These are phyloP conservation scores for Podotricha telesiphe DNA, from an alignment of 2,888 invertebrate species.

Conservation along the genomic window DNA sequence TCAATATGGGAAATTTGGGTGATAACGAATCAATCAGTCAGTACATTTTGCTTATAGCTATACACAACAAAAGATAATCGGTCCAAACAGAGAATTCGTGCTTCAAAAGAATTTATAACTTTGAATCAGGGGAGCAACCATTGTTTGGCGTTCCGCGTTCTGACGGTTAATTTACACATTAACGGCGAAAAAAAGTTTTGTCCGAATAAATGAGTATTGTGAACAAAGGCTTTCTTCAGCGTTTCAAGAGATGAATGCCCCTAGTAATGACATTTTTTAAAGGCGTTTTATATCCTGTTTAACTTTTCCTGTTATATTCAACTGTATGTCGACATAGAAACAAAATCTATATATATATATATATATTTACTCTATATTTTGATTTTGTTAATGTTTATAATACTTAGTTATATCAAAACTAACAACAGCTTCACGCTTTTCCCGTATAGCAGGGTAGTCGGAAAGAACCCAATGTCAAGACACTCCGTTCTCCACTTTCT, in stretches of 20 bases:
- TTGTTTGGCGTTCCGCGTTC: conserved; percentile 44
- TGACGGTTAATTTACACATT: conserved; percentile 50
- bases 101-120: conserved; percentile 34
- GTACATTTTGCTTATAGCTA: background rate
- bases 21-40: background rate
- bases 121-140: conserved; percentile 37
- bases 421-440: no score
- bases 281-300: conserved; percentile 43
- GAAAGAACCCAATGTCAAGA: no score
- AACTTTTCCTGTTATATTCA: conserved; percentile 40
- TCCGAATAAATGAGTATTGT: conserved; percentile 44
- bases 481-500: no score
- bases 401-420: no score
- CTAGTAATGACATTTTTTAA: conserved; percentile 47
- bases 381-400: no score
- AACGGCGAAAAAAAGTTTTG: conserved; percentile 46
- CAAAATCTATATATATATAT: background rate
- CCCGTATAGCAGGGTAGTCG: no score
- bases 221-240: conserved; percentile 43
- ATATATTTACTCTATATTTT: background rate
- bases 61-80: conserved; percentile 14
- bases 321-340: conserved; percentile 19
- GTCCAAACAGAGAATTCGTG: background rate
- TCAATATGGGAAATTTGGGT: background rate
- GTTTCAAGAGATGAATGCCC: conserved; percentile 45